phyloP scores from a whole-genome alignment of 2,888 invertebrate species.

The Caradrina kadenii region DNA sequence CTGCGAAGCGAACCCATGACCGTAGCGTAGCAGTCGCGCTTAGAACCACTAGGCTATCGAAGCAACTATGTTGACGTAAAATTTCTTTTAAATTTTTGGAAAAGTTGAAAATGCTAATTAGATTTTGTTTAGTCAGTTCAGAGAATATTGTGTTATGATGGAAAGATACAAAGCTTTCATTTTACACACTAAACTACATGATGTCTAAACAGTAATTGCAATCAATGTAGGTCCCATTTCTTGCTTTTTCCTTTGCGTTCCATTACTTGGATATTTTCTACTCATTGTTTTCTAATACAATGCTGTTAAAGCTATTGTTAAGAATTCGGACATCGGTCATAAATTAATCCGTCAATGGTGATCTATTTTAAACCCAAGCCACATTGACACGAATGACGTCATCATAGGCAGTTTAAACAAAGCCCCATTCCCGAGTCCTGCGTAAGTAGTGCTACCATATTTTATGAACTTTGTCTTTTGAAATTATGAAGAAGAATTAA shows the following conservation, averaged over 20 bases:
- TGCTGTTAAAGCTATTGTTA: conserved; percentile 44
- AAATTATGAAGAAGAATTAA: too few species aligned
- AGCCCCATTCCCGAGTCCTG: conserved; percentile 58
- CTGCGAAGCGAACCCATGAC: too few species aligned
- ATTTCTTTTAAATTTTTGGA: too few species aligned
- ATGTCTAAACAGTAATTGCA: conserved; percentile 4
- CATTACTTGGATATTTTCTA: conserved; percentile 27
- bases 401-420: conserved; percentile 49
- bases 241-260: conserved; percentile 11
- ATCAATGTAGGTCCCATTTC: background rate
- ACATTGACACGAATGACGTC: conserved; percentile 60
- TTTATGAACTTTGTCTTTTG: background rate
- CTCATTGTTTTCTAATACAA: conserved; percentile 58
- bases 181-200: too few species aligned
- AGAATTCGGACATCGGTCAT: conserved; percentile 47
- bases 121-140: too few species aligned
- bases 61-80: too few species aligned
- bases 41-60: too few species aligned
- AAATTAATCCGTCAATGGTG: conserved; percentile 50
- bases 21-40: too few species aligned
- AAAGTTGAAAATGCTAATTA: too few species aligned
- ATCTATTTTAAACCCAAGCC: conserved; percentile 58
- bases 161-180: too few species aligned
- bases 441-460: conserved; percentile 51
- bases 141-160: too few species aligned